Conservation (phyloP, 1,140 invertebrate species). For the Drosophila parvula region DNA sequence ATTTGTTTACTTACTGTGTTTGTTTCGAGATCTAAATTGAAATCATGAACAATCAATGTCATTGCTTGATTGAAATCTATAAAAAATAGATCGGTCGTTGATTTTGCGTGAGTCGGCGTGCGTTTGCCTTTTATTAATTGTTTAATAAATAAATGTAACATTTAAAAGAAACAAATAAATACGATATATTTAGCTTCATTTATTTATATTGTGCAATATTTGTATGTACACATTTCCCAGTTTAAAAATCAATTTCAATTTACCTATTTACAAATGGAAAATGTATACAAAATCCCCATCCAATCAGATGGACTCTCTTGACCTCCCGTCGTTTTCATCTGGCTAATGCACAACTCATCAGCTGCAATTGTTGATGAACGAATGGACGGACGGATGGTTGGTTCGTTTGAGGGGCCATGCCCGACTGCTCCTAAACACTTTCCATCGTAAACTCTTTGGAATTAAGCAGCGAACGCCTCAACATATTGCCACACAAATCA, state of each 20-base stretch:
- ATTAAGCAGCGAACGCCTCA: slow-evolving; percentile 27
- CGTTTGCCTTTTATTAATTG: background rate
- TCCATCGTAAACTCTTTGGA: slow-evolving; percentile 57
- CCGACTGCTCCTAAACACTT: slow-evolving; percentile 48
- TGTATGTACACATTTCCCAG: background rate
- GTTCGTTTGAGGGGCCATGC: slow-evolving; percentile 7
- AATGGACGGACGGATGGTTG: background rate
- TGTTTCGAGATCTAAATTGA: background rate
- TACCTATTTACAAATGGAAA: slow-evolving; percentile 6
- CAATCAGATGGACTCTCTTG: slow-evolving; percentile 31
- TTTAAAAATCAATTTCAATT: background rate
- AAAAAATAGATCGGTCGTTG: background rate
- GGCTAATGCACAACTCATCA: slow-evolving; percentile 46
- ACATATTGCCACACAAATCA: slow-evolving; percentile 52
- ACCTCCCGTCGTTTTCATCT: slow-evolving; percentile 35
- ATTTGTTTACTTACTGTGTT: slow-evolving; percentile 13
- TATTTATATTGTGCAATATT: background rate
- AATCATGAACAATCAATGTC: slow-evolving; percentile 12
- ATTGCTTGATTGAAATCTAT: slow-evolving; percentile 15
- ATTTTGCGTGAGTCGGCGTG: background rate
- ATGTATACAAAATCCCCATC: slow-evolving; percentile 4
- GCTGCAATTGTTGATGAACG: slow-evolving; percentile 29
- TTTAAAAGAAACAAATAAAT: background rate
- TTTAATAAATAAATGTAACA: background rate
- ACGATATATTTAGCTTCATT: background rate